Percentiles rank a stretch among this genome's conserved stretches.
Conservation (phyloP, 2,888 invertebrate species). For the Diaphora mendica region DNA sequence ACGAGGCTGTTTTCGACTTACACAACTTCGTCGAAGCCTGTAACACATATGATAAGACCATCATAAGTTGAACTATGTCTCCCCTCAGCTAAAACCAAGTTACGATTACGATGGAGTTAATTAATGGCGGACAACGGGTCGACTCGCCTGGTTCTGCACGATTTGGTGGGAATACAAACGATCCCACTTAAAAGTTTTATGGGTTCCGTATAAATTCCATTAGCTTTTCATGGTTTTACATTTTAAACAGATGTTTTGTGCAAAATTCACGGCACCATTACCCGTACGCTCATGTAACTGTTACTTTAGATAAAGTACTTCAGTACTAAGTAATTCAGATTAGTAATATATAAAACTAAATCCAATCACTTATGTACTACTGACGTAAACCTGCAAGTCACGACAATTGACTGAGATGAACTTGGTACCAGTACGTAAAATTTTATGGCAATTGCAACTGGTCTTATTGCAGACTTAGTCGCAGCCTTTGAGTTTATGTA, state of each 20-base stretch:
- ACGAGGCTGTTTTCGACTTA: conserved; percentile 75
- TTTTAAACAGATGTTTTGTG: conserved; percentile 75
- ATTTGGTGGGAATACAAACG: conserved; percentile 78
- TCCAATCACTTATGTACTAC: too few relatives aligned
- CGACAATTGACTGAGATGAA: too few relatives aligned
- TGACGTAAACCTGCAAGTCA: too few relatives aligned
- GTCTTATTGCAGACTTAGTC: too few relatives aligned
- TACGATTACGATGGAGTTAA: conserved; percentile 31
- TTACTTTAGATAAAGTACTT: conserved; percentile 19
- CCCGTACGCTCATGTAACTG: conserved; percentile 28
- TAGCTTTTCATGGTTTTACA: conserved; percentile 78
- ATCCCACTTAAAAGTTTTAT: conserved; percentile 82
- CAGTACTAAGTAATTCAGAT: conserved; percentile 13
- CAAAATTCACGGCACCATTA: conserved; percentile 39
- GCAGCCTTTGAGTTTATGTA: too few relatives aligned
- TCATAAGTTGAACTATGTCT: conserved; percentile 48
- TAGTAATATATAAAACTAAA: not conserved
- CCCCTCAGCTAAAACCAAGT: conserved; percentile 26
- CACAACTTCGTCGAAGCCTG: conserved; percentile 65
- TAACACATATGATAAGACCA: conserved; percentile 67
- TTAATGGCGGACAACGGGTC: conserved; percentile 50
- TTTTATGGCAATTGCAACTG: too few relatives aligned
- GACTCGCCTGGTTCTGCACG: conserved; percentile 59
- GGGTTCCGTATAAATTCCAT: conserved; percentile 80
- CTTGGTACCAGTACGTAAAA: too few relatives aligned